Conservation (phyloP, 1,140 invertebrate genomes). For the Kradibia gibbosae region DNA sequence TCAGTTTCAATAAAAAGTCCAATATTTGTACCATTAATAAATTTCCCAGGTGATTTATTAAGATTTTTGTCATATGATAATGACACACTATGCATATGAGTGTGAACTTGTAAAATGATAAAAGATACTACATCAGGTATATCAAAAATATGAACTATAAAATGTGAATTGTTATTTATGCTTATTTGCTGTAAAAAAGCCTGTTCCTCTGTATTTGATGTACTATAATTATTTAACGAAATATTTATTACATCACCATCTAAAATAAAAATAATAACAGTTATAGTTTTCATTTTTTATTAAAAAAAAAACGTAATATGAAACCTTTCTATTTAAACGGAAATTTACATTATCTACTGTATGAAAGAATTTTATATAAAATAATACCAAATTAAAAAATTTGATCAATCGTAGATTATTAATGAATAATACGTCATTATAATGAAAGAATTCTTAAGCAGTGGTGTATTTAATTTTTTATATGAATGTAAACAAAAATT, state of each 20-base stretch:
- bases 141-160: conserved; percentile 71
- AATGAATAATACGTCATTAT: too few species aligned
- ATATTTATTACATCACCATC: conserved; percentile 45
- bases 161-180: conserved; percentile 54
- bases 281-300: background rate
- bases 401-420: too few species aligned
- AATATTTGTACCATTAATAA: conserved; percentile 75
- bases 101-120: conserved; percentile 80
- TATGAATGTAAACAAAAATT: conserved; percentile 1
- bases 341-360: too few species aligned
- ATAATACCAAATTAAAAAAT: too few species aligned
- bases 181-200: conserved; percentile 53
- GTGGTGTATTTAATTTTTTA: too few species aligned
- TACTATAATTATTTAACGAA: conserved; percentile 46
- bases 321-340: too few species aligned
- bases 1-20: conserved; percentile 73
- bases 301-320: background rate
- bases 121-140: conserved; percentile 73
- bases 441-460: too few species aligned
- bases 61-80: conserved; percentile 72
- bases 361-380: too few species aligned
- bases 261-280: conserved; percentile 45
- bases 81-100: conserved; percentile 76
- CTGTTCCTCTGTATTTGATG: conserved; percentile 49
- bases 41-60: conserved; percentile 62